Percentiles rank a stretch among this genome's conserved stretches.
Conservation (phyloP, 2,113 vertebrate species). For the Brachyhypopomus gauderio region DNA sequence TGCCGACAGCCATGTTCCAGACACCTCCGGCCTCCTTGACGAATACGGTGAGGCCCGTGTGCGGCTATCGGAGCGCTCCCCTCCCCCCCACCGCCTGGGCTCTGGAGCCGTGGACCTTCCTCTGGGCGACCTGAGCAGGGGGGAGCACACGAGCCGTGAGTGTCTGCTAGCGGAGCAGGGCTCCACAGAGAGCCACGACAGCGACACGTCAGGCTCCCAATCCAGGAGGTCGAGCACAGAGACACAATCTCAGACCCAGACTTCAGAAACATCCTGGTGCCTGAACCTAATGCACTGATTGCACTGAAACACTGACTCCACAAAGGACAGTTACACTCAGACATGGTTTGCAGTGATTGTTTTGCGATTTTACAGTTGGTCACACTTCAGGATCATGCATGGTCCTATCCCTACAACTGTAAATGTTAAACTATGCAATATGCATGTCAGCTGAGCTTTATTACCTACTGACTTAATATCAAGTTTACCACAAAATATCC, state of each 20-base stretch:
- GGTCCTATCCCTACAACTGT: neutral
- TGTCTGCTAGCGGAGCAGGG: slow-evolving; percentile 67
- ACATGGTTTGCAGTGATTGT: slow-evolving; percentile 25
- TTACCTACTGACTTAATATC: slow-evolving; percentile 13
- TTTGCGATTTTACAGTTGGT: slow-evolving; percentile 3
- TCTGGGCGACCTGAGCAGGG: slow-evolving; percentile 52
- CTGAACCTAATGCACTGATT: slow-evolving; percentile 70
- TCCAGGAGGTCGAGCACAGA: slow-evolving; percentile 68
- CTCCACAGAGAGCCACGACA: slow-evolving; percentile 68
- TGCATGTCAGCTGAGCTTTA: slow-evolving; percentile 49
- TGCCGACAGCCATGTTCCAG: slow-evolving; percentile 49
- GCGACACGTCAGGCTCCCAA: slow-evolving; percentile 58
- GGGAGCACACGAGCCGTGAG: slow-evolving; percentile 73
- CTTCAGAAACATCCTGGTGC: slow-evolving; percentile 76
- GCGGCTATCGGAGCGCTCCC: slow-evolving; percentile 22
- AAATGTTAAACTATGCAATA: slow-evolving; percentile 50
- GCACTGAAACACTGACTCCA: neutral
- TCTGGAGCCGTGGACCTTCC: slow-evolving; percentile 44
- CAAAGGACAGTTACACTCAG: neutral
- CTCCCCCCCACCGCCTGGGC: slow-evolving; percentile 40
- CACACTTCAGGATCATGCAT: slow-evolving; percentile 6
- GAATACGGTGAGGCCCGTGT: slow-evolving; percentile 29
- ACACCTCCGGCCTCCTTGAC: slow-evolving; percentile 56
- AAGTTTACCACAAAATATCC: slow-evolving; percentile 37
- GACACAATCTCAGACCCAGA: slow-evolving; percentile 65